phyloP scores from a whole-genome alignment of 2,113 vertebrate species.

The Pholis gunnellus region DNA sequence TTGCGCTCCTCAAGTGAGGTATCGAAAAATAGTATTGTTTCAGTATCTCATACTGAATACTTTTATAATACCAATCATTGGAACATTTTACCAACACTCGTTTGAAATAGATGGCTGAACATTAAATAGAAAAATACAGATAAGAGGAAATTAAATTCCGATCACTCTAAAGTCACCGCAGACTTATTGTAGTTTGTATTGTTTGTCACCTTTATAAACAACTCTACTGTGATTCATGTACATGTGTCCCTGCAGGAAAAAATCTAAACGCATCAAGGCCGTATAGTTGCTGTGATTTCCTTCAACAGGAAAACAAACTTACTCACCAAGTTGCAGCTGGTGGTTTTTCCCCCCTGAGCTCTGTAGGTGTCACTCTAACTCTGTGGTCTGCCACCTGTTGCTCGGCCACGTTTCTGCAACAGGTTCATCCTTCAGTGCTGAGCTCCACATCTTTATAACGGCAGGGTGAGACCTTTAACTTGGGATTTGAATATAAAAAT shows the following conservation, averaged over 20 bases:
- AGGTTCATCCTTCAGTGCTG: neutral
- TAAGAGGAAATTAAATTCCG: neutral
- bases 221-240: neutral
- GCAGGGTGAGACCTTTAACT: neutral
- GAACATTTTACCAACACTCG: neutral
- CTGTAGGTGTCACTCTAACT: constrained; percentile 79
- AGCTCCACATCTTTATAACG: neutral
- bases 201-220: neutral
- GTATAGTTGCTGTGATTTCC: neutral
- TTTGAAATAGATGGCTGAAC: neutral
- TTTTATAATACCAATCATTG: neutral
- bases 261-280: neutral
- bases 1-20: neutral
- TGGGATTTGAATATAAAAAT: neutral
- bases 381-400: constrained; percentile 75
- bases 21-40: neutral
- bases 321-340: neutral
- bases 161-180: neutral
- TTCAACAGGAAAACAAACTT: neutral
- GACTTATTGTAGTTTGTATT: neutral
- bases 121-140: neutral
- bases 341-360: constrained; percentile 7
- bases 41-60: too few species aligned
- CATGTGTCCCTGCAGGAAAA: neutral
- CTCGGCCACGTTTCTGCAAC: constrained; percentile 33